Base-by-base conservation (phyloP, 2,888 invertebrate species). In the Shargacucullia verbasci region DNA sequence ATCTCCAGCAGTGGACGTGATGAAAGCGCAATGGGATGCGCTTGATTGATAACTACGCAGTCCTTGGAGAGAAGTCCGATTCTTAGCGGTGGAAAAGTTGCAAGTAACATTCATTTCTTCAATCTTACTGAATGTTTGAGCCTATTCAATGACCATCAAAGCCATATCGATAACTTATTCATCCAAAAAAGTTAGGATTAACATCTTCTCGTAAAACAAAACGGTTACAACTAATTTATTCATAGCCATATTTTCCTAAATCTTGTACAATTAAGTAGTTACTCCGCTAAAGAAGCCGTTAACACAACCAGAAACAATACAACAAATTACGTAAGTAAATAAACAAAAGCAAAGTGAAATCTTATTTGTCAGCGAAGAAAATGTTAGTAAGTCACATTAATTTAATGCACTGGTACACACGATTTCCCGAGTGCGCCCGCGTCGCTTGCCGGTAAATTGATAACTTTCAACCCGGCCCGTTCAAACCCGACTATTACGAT, bases 371-470 rank as follows among this genome's bases (percentile, higher is more conserved):
- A 76, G 73, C 70, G 67, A 74, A 83, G 75, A 77, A 84, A 83
- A 86, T 78, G 80, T 79, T 73, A 64, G 63, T 61, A 64, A 79
- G 79, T 75, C 73, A 78, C 78, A 81, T 63, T 73, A 59, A 76
- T 81, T 87, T 82, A 84, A 85, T 81, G 89, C 89, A 79, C 80
- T 82, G 82, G 59, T 88, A 80, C 85, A 77, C 84, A 73, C 79
- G 81, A 85, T 88, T 86, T 83, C 85, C 80, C 80, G 73, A 20
- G 20, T 20, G 41, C 54, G 49, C 20, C 20, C 20, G 40, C 44
- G 57, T 46, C 48, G 64, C 29, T 29, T 29, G 29, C 48, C 61
- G 52, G 53, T 65, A 83, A 84, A 88, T 86, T 86, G 85, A 78
- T 76, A 72, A 80, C 88, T 88, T 89, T 89, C 85, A 76, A 71